These are phyloP conservation scores for Brevimyrus niger DNA, from an alignment of 2,113 vertebrate genomes.

Conservation along the genomic window DNA sequence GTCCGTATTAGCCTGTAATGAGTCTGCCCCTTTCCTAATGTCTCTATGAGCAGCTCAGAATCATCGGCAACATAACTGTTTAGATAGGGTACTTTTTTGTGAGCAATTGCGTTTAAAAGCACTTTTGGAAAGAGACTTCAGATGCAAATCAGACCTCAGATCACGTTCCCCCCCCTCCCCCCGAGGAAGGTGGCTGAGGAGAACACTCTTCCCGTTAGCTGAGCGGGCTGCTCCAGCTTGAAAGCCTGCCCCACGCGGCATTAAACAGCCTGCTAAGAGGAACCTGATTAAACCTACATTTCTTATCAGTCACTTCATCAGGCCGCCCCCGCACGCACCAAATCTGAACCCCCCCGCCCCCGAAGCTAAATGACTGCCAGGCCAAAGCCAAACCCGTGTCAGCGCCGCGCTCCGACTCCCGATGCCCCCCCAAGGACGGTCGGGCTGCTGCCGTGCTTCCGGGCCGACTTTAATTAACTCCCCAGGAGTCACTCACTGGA, in stretches of 20 bases:
- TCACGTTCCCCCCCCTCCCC: background rate
- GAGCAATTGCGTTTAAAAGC: background rate
- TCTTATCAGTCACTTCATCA: background rate
- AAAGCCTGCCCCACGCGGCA: background rate
- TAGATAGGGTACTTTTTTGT: background rate
- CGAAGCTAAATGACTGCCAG: background rate
- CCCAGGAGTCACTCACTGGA: background rate
- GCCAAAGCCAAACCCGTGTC: background rate
- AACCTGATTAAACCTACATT: conserved; percentile 8
- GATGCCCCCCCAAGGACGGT: background rate
- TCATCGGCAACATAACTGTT: background rate
- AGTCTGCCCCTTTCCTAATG: background rate
- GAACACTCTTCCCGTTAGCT: background rate
- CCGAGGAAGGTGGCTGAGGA: background rate
- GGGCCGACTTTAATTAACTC: background rate
- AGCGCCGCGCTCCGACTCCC: background rate
- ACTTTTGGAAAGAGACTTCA: background rate
- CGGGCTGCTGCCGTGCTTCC: background rate
- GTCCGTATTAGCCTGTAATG: background rate
- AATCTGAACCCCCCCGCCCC: background rate
- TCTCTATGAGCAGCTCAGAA: background rate
- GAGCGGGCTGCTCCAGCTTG: background rate
- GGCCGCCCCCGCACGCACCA: background rate
- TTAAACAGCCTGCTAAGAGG: background rate
- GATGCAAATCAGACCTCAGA: background rate